phyloP scores from a whole-genome alignment of 2,113 vertebrate genomes.

The Sylvia atricapilla region DNA sequence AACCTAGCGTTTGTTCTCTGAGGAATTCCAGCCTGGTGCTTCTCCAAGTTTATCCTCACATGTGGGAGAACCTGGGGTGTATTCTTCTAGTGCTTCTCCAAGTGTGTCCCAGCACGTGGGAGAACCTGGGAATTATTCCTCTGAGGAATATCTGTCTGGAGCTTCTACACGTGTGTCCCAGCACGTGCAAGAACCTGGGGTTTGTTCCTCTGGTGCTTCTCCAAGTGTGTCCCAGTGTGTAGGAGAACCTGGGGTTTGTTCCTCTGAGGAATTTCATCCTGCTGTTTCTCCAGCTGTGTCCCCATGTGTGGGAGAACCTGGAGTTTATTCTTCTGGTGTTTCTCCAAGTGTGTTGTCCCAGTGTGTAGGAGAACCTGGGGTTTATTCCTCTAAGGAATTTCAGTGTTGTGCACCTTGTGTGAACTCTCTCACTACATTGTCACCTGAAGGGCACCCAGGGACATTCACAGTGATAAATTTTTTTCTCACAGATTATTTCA shows the following conservation, averaged over 20 bases:
- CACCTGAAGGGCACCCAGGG: neutral
- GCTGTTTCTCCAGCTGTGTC: neutral
- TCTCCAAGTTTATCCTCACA: rapidly evolving
- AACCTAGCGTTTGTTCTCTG: neutral
- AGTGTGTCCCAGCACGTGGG: neutral
- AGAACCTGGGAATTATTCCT: neutral
- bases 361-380: neutral
- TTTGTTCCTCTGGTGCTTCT: neutral
- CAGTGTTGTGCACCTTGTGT: rapidly evolving
- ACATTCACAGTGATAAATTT: rapidly evolving
- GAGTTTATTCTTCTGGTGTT: neutral
- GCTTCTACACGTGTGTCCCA: neutral
- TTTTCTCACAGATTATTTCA: neutral
- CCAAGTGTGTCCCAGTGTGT: no score
- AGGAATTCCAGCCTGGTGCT: neutral
- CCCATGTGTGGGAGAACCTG: rapidly evolving
- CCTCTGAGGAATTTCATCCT: neutral
- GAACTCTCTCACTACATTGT: rapidly evolving
- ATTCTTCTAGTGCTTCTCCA: neutral
- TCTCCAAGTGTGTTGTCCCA: rapidly evolving
- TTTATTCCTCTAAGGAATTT: neutral
- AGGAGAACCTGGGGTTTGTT: rapidly evolving
- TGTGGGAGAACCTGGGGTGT: rapidly evolving
- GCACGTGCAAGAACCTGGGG: neutral
- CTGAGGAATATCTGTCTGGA: neutral